Percentiles rank a stretch among this genome's conserved stretches.
Evolutionary conservation across 1,140 invertebrate genomes (phyloP).

Genomic region (Drosophila gunungcola): DNA sequence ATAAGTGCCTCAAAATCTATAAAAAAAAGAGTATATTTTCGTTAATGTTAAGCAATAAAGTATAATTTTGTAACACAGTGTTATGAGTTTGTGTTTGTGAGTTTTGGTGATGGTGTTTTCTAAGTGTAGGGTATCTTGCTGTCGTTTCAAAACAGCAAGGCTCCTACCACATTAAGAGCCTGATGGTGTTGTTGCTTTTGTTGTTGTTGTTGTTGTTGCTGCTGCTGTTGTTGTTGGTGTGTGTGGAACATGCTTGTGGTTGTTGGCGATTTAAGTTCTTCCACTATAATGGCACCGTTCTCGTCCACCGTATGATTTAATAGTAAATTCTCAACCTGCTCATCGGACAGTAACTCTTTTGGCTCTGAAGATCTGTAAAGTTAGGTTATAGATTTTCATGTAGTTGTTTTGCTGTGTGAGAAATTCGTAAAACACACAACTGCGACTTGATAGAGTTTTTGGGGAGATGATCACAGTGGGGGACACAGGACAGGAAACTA

Average conservation of each 20-base stretch:
- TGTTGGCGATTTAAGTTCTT: constrained; percentile 78
- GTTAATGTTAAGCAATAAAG: no score
- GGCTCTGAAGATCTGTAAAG: constrained; percentile 82
- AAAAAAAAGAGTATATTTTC: no score
- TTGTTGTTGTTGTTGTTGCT: constrained; percentile 46
- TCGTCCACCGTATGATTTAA: constrained; percentile 80
- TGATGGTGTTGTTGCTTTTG: constrained; percentile 56
- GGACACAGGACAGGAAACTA: neutral
- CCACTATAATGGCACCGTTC: constrained; percentile 78
- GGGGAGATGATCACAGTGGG: neutral
- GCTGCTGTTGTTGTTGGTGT: constrained; percentile 55
- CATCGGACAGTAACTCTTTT: constrained; percentile 83
- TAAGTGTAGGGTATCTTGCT: constrained; percentile 11
- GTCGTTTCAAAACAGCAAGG: constrained; percentile 59
- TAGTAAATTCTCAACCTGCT: constrained; percentile 84
- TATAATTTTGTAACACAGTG: neutral
- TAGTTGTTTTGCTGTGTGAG: constrained; percentile 2
- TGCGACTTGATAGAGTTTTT: constrained; percentile 7
- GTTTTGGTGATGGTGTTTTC: constrained; percentile 15
- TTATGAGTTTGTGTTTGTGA: neutral
- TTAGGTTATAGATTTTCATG: constrained; percentile 32
- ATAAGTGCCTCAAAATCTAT: no score
- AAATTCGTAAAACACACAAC: neutral
- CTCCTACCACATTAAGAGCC: constrained; percentile 59
- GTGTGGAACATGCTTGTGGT: constrained; percentile 61